Base-by-base conservation (phyloP, 1,140 invertebrate genomes). In the Pseudachorutes palmiensis region DNA sequence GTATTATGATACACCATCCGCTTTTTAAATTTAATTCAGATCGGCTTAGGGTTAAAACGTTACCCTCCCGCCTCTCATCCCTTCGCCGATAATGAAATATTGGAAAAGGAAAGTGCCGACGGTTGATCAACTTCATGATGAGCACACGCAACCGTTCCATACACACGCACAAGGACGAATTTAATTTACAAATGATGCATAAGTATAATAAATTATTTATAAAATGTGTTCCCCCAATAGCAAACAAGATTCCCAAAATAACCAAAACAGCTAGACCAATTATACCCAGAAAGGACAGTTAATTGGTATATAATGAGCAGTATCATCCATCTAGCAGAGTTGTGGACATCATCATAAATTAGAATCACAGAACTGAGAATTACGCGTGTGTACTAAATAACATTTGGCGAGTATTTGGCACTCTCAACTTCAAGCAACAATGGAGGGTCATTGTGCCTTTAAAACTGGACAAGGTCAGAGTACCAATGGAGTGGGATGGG, bases 351-450 rank as follows among this genome's bases (percentile, higher is more conserved):
- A 45, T 45, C 36, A 45, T 12, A 45, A 55, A 55, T 55, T 19
- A 12, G 24, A 24, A 24, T 55, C 51, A 55, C 9, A 5, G 24
- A 14, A 55, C 24, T 19, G 24, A 14, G 51, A 55, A 14, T 5
- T 55, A n/a, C n/a, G n/a, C n/a, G n/a, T n/a, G n/a, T n/a, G n/a
- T 16, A 55, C 5, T 55, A 55, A 55, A 55, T 55, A 14, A 55
- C 51, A 5, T 12, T 5, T 55, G 51, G 12, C 24, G 51, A 55
- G 36, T 55, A 16, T 55, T 55, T 55, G 51, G 51, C 51, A 55
- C 51, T 55, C 5, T 55, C 24, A 26, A 19, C 19, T 41, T 16
- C 24, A 5, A 55, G 51, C 51, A 12, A 55, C 12, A 24, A 22
- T 12, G 24, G 5, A 55, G 24, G 24, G 5, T 41, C 36, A 41